Evolutionary conservation across 1,140 invertebrate genomes (phyloP).

Genomic region (Archivesica marissinica): DNA sequence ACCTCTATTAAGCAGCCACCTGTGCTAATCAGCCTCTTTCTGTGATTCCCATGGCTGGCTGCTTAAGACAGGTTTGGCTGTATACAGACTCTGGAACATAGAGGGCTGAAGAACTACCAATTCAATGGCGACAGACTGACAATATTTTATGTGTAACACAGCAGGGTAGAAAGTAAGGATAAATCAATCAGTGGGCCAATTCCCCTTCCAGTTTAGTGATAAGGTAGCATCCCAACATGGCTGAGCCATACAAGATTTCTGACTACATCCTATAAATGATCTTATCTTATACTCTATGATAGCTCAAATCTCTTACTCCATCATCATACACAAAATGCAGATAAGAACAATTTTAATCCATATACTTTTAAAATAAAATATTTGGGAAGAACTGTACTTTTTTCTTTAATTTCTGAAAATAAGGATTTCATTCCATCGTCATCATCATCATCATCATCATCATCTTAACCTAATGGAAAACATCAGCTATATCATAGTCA

Average conservation of each 20-base stretch:
- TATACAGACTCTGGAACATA: background rate
- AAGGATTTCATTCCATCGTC: background rate
- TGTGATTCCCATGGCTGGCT: no score
- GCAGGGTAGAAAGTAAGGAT: constrained; percentile 55
- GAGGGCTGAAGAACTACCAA: background rate
- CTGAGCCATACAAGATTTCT: constrained; percentile 28
- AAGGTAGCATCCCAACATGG: background rate
- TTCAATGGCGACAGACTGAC: constrained; percentile 50
- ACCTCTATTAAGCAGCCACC: no score
- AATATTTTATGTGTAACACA: constrained; percentile 50
- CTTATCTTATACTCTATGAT: constrained; percentile 22
- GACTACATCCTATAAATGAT: constrained; percentile 32
- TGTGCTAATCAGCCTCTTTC: no score
- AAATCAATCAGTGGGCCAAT: constrained; percentile 50
- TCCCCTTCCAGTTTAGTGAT: background rate
- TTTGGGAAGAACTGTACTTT: no score
- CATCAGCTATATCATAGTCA: constrained; percentile 12
- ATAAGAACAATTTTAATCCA: constrained; percentile 12
- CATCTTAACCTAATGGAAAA: background rate
- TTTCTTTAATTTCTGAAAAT: background rate
- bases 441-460: constrained; percentile 7
- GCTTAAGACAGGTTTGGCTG: no score
- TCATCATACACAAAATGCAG: constrained; percentile 31
- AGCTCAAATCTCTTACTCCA: constrained; percentile 13
- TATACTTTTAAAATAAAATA: no score